A percentile compares a stretch with the other conserved stretches of the same genome.
phyloP scores from a whole-genome alignment of 2,113 vertebrate species.

The Eurypyga helias region DNA sequence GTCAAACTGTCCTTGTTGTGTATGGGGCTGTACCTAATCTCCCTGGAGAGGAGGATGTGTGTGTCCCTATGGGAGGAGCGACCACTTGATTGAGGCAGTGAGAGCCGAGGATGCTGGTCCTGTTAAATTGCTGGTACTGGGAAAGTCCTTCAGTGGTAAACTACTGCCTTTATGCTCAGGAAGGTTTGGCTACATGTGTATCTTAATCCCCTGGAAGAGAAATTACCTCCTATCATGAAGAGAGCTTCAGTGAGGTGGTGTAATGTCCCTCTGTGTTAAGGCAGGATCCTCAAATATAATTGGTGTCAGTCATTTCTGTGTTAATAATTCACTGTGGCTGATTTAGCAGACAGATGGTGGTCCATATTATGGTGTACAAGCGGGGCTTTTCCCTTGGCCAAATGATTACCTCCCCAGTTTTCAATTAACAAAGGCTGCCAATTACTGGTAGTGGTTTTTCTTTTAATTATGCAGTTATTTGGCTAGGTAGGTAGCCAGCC shows the following conservation, averaged over 20 bases:
- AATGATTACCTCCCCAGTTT: conserved; percentile 66
- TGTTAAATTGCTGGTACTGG: background rate
- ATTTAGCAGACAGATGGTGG: conserved; percentile 74
- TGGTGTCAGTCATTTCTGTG: conserved; percentile 36
- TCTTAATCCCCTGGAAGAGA: background rate
- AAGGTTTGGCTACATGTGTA: background rate
- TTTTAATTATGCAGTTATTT: conserved; percentile 74
- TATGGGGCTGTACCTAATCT: fast-evolving
- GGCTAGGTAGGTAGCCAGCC: conserved; percentile 59
- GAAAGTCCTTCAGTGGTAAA: background rate
- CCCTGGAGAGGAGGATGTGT: background rate
- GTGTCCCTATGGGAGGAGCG: background rate
- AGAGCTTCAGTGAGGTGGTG: background rate
- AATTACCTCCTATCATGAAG: fast-evolving
- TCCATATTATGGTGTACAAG: conserved; percentile 39
- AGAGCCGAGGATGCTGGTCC: background rate
- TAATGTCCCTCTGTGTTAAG: background rate
- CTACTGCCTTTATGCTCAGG: background rate
- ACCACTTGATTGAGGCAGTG: background rate
- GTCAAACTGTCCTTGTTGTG: fast-evolving
- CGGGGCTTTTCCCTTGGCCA: conserved; percentile 61
- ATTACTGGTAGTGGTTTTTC: conserved; percentile 69
- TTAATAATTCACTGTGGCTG: conserved; percentile 63
- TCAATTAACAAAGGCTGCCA: conserved; percentile 71
- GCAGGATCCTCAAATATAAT: background rate